Percentiles rank a stretch among this genome's conserved stretches.
Evolutionary conservation across 2,113 vertebrate genomes (phyloP).

Genomic region (Todiramphus chloris): DNA sequence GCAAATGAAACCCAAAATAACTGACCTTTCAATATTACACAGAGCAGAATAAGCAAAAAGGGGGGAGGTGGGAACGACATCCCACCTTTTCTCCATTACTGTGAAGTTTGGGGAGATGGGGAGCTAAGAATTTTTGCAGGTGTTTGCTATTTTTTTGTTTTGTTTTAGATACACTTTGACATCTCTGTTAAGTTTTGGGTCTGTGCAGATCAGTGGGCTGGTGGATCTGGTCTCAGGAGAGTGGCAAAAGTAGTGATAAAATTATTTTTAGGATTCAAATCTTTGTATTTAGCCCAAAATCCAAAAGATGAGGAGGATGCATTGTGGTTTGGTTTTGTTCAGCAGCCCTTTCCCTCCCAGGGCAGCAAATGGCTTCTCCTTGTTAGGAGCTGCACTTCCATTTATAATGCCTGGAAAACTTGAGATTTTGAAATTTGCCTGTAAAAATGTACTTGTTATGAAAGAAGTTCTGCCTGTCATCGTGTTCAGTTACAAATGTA

Average conservation of each 20-base stretch:
- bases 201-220: background rate
- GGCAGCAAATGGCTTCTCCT: background rate
- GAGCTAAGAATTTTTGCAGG: background rate
- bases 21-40: background rate
- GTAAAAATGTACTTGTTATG: background rate
- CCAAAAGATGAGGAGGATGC: background rate
- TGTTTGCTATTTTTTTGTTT: background rate
- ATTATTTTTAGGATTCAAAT: background rate
- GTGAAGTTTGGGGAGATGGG: background rate
- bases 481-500: background rate
- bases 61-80: too few species aligned
- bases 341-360: background rate
- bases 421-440: background rate
- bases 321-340: background rate
- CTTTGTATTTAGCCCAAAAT: background rate
- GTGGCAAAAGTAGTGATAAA: background rate
- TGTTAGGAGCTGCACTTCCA: background rate
- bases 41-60: background rate
- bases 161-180: background rate
- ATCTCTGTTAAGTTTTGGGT: background rate
- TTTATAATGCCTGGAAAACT: background rate
- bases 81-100: background rate
- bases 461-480: background rate
- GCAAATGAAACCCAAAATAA: background rate
- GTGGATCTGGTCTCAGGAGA: background rate